Conservation (phyloP, 2,888 invertebrate species). For the Tachina grossa region DNA sequence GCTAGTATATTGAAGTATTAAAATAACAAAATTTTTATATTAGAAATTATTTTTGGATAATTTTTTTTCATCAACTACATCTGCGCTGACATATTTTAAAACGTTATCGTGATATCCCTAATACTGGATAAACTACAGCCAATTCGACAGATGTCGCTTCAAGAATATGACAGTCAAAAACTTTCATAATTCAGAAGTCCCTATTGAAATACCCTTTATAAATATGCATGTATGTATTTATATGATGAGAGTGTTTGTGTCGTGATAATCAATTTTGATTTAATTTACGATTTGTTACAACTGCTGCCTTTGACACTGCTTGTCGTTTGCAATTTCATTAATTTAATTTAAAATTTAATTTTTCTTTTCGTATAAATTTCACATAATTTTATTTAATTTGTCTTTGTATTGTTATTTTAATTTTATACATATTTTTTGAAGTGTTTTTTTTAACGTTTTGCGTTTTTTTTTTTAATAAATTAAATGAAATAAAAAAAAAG, state of each 20-base stretch:
- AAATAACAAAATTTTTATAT: too few species aligned
- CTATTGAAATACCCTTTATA: too few species aligned
- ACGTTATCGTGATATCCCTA: too few species aligned
- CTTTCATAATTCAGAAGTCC: too few species aligned
- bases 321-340: slow-evolving; percentile 56
- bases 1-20: too few species aligned
- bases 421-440: slow-evolving; percentile 33
- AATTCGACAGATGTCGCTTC: too few species aligned
- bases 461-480: slow-evolving; percentile 13
- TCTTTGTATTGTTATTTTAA: slow-evolving; percentile 45
- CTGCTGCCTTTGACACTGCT: slow-evolving; percentile 53
- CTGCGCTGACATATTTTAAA: too few species aligned
- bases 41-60: too few species aligned
- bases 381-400: slow-evolving; percentile 44
- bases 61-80: too few species aligned
- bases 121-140: too few species aligned
- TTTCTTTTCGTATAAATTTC: slow-evolving; percentile 16
- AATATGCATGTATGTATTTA: slow-evolving; percentile 13
- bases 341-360: slow-evolving; percentile 61
- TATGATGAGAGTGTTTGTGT: slow-evolving; percentile 66
- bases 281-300: slow-evolving; percentile 67
- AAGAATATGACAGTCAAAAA: too few species aligned
- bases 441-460: slow-evolving; percentile 13
- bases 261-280: slow-evolving; percentile 72
- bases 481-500: background rate